Evolutionary conservation across 2,113 vertebrate genomes (phyloP).

Genomic region (Carettochelys insculpta): DNA sequence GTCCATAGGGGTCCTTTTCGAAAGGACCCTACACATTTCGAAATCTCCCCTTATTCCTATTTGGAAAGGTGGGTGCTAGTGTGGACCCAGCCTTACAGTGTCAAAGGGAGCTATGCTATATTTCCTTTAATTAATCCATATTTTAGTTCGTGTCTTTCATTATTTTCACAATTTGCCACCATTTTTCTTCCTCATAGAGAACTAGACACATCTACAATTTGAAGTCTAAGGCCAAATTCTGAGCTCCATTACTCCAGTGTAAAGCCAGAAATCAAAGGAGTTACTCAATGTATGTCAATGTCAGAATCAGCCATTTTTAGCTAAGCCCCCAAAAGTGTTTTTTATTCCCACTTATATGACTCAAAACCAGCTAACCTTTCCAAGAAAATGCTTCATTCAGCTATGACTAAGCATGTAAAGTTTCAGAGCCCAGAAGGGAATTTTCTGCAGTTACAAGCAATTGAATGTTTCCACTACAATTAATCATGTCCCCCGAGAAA

Average conservation of each 20-base stretch:
- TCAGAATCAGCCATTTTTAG: not conserved
- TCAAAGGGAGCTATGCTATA: not conserved
- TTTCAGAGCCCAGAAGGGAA: constrained; percentile 67
- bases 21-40: too few relatives aligned
- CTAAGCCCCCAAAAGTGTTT: not conserved
- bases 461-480: constrained; percentile 69
- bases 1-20: too few relatives aligned
- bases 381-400: constrained; percentile 61
- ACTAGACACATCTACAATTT: not conserved
- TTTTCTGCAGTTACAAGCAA: constrained; percentile 70
- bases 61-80: too few relatives aligned
- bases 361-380: constrained; percentile 58
- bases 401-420: constrained; percentile 60
- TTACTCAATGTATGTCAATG: not conserved
- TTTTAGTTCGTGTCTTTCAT: not conserved
- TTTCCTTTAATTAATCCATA: not conserved
- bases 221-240: not conserved
- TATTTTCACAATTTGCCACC: not conserved
- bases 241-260: not conserved
- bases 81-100: too few relatives aligned
- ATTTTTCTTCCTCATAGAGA: not conserved
- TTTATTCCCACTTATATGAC: not conserved
- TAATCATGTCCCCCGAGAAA: constrained; percentile 65
- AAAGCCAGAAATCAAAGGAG: not conserved
- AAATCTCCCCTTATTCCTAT: too few relatives aligned